phyloP scores from a whole-genome alignment of 2,888 invertebrate genomes.

The Eupithecia subfuscata region DNA sequence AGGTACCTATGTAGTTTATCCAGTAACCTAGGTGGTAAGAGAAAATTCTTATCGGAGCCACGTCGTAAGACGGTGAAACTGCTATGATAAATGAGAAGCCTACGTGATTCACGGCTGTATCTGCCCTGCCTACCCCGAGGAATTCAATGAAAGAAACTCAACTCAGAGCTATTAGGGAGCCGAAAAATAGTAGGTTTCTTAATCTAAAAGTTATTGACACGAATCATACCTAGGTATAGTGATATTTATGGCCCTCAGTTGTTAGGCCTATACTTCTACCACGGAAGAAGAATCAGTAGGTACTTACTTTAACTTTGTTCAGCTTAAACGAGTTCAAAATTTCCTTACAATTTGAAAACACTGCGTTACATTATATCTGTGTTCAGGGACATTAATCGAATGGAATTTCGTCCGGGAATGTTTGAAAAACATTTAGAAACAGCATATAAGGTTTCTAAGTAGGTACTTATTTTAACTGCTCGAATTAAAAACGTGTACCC shows the following conservation, averaged over 20 bases:
- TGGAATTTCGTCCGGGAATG: background rate
- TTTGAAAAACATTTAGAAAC: background rate
- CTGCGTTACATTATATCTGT: background rate
- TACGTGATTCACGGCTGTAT: constrained; percentile 61
- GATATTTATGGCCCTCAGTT: background rate
- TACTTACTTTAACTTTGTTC: background rate
- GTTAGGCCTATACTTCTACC: background rate
- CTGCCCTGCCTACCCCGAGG: constrained; percentile 40
- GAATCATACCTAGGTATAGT: background rate
- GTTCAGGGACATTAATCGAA: background rate
- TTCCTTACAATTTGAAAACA: background rate
- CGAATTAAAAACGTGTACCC: constrained; percentile 27
- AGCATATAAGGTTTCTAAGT: background rate
- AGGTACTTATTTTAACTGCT: constrained; percentile 18
- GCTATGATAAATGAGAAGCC: constrained; percentile 63
- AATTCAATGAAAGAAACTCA: constrained; percentile 45
- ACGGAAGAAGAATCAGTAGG: background rate
- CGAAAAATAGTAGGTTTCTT: background rate
- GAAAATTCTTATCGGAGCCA: constrained; percentile 55
- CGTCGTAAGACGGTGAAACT: constrained; percentile 57
- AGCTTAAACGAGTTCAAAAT: too few relatives aligned
- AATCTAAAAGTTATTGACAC: background rate
- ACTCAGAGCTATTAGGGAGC: constrained; percentile 30
- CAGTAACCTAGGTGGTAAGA: constrained; percentile 5
- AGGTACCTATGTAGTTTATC: background rate